Evolutionary conservation across 2,888 invertebrate genomes (phyloP).

Genomic region (Ochropleura leucogaster): DNA sequence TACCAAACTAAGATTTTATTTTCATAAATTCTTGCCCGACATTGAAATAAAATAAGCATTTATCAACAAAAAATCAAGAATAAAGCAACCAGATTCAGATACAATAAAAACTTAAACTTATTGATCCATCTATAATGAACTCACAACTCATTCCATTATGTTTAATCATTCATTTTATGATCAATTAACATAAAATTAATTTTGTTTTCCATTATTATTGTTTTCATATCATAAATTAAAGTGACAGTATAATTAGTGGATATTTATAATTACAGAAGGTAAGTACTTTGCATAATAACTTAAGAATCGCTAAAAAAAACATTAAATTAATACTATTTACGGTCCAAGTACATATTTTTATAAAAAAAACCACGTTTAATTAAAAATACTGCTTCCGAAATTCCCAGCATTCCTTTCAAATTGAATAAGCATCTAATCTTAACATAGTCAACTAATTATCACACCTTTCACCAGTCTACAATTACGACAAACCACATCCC

Average conservation of each 20-base stretch:
- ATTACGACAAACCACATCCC: conserved; percentile 49
- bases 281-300: conserved; percentile 12
- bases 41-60: neutral
- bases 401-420: neutral
- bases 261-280: conserved; percentile 17
- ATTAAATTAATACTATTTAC: neutral
- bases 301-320: neutral
- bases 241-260: conserved; percentile 38
- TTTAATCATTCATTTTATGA: conserved; percentile 38
- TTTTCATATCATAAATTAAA: conserved; percentile 42
- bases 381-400: conserved; percentile 11
- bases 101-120: neutral
- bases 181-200: conserved; percentile 50
- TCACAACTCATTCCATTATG: conserved; percentile 11
- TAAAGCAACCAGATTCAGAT: neutral
- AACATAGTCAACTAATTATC: conserved; percentile 20
- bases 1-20: neutral
- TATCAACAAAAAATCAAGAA: neutral
- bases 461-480: conserved; percentile 48
- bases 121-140: conserved; percentile 20
- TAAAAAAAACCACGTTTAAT: neutral
- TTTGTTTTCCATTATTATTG: conserved; percentile 29
- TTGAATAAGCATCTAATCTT: conserved; percentile 30
- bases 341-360: neutral
- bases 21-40: neutral